A percentile compares a stretch with the other conserved stretches of the same genome.
These are phyloP conservation scores for Diarsia mendica DNA, from an alignment of 2,888 invertebrate genomes.

Conservation along the genomic window DNA sequence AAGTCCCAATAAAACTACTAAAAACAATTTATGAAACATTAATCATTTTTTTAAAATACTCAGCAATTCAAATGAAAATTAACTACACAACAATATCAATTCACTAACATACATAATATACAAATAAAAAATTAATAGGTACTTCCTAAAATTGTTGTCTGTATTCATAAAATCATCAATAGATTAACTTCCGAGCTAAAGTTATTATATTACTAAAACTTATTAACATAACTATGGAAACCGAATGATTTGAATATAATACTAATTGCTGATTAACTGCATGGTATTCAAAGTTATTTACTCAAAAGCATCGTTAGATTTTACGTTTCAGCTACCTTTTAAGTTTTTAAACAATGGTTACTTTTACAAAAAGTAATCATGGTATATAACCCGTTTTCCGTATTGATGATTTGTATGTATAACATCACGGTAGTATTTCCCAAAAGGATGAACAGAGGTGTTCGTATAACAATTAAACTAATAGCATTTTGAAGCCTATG, in stretches of 20 bases:
- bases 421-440: not conserved
- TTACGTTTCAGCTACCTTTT: not conserved
- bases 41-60: not conserved
- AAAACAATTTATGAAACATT: not conserved
- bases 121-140: conserved; percentile 11
- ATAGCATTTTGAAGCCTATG: not conserved
- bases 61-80: conserved; percentile 15
- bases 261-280: conserved; percentile 13
- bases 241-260: conserved; percentile 58
- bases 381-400: no score
- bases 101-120: not conserved
- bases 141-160: conserved; percentile 21
- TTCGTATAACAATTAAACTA: not conserved
- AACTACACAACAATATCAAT: conserved; percentile 17
- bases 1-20: not conserved
- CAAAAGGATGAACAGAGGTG: not conserved
- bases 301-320: conserved; percentile 1
- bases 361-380: no score
- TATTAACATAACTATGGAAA: conserved; percentile 52
- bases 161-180: conserved; percentile 10
- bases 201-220: not conserved
- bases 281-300: conserved; percentile 7
- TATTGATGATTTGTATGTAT: no score
- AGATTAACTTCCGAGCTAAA: conserved; percentile 17
- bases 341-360: no score